These are phyloP conservation scores for Dissostichus mawsoni DNA, from an alignment of 2,113 vertebrate species.

Conservation along the genomic window DNA sequence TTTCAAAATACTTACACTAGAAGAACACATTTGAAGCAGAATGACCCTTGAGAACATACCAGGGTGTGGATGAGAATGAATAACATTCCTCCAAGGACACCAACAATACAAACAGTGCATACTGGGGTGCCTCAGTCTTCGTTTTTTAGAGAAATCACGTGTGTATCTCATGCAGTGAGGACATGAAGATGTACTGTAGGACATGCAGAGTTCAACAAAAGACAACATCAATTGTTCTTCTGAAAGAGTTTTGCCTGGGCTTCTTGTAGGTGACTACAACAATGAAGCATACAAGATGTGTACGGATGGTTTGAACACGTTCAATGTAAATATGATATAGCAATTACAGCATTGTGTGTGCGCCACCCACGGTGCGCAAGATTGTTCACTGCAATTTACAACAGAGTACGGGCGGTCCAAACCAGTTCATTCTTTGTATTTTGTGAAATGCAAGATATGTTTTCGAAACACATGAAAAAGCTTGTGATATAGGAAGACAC, in stretches of 20 bases:
- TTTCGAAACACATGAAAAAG: too few species aligned
- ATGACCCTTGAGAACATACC: neutral
- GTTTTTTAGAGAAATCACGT: slow-evolving; percentile 1
- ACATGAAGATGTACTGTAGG: neutral
- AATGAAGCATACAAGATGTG: slow-evolving; percentile 13
- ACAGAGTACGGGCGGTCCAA: neutral
- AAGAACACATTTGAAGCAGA: neutral
- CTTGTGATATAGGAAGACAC: neutral
- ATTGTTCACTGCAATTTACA: neutral
- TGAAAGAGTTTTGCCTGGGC: neutral
- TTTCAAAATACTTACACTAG: neutral
- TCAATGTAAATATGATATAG: neutral
- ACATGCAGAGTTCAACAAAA: slow-evolving; percentile 10
- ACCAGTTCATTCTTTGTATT: neutral
- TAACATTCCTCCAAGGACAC: slow-evolving; percentile 21
- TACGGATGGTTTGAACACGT: slow-evolving; percentile 16
- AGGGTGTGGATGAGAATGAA: slow-evolving; percentile 8
- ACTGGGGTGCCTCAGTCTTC: slow-evolving; percentile 2
- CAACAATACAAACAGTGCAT: neutral
- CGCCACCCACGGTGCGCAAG: neutral
- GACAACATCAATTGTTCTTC: neutral
- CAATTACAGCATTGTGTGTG: too few species aligned
- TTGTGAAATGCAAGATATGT: neutral
- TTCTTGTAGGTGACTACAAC: neutral
- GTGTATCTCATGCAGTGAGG: neutral